phyloP scores from a whole-genome alignment of 2,797 vertebrate genomes.

The Harpagifer antarcticus region DNA sequence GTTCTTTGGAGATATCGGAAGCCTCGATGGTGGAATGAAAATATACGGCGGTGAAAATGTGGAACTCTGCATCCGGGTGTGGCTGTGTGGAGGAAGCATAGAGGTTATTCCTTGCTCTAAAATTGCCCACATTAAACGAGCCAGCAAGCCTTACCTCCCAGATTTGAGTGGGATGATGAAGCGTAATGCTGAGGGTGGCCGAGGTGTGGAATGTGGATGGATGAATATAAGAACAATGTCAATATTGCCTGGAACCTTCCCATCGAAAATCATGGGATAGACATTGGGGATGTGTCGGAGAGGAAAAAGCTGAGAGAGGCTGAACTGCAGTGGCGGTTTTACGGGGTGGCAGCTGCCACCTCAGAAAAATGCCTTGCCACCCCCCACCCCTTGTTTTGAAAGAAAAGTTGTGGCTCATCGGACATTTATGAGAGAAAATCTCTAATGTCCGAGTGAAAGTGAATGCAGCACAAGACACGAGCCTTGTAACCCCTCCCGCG shows the following conservation, averaged over 20 bases:
- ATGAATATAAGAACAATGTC: slow-evolving; percentile 92
- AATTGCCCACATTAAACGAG: no score
- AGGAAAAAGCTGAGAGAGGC: no score
- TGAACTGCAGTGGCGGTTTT: no score
- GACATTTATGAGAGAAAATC: no score
- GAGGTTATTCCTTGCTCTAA: slow-evolving; percentile 95
- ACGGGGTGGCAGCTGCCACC: no score
- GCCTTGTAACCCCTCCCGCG: no score
- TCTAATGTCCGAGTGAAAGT: no score
- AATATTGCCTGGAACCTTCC: slow-evolving; percentile 95
- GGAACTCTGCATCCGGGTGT: slow-evolving; percentile 88
- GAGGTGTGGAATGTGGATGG: slow-evolving; percentile 91
- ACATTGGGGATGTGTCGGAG: slow-evolving; percentile 82
- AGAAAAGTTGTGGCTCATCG: no score
- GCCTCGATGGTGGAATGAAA: slow-evolving; percentile 86
- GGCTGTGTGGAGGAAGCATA: slow-evolving; percentile 95
- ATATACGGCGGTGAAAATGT: slow-evolving; percentile 91
- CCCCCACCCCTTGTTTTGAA: no score
- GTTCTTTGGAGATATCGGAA: slow-evolving; percentile 87
- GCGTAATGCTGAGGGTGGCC: slow-evolving; percentile 92
- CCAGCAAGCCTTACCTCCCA: slow-evolving; percentile 89
- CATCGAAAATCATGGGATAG: slow-evolving; percentile 81
- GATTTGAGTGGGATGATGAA: slow-evolving; percentile 87
- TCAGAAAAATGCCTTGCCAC: no score
- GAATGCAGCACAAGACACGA: no score